phyloP scores from a whole-genome alignment of 2,113 vertebrate genomes.

The Pseudorhombus dupliciocellatus region DNA sequence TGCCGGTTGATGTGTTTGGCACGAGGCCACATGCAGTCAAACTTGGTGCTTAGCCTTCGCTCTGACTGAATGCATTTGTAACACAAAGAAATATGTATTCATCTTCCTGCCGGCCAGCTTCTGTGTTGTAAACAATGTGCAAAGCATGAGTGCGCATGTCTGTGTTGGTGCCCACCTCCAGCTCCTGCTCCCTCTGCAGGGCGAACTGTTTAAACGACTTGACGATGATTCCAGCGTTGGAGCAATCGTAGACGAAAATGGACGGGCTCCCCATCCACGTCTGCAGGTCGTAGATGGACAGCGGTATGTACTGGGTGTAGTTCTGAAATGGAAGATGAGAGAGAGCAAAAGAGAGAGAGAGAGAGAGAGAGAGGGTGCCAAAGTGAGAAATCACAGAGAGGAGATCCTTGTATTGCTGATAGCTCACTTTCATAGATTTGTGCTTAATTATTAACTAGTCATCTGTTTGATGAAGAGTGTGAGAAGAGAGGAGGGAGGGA shows the following conservation, averaged over 20 bases:
- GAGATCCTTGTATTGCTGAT: slow-evolving; percentile 29
- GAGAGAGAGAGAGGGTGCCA: background rate
- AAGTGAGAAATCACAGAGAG: background rate
- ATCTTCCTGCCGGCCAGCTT: background rate
- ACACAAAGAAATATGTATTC: background rate
- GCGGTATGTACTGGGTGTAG: slow-evolving; percentile 99
- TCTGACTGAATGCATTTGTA: no score
- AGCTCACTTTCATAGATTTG: slow-evolving; percentile 52
- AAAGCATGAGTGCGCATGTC: background rate
- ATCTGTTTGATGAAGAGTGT: slow-evolving; percentile 41
- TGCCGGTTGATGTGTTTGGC: no score
- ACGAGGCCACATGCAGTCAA: no score
- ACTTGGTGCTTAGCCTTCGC: no score
- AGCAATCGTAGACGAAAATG: slow-evolving; percentile 98
- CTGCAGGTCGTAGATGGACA: slow-evolving; percentile 98
- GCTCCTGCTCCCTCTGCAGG: slow-evolving; percentile 95
- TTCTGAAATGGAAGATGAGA: slow-evolving; percentile 81
- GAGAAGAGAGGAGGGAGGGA: background rate
- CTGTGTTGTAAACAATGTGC: background rate
- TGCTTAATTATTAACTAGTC: slow-evolving; percentile 58
- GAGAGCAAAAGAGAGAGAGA: background rate
- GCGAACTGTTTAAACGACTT: slow-evolving; percentile 99
- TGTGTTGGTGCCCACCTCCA: slow-evolving; percentile 87
- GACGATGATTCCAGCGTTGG: slow-evolving; percentile 95
- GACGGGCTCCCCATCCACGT: slow-evolving; percentile 99